phyloP scores from a whole-genome alignment of 2,113 vertebrate species.

The Ctenodactylus gundi region DNA sequence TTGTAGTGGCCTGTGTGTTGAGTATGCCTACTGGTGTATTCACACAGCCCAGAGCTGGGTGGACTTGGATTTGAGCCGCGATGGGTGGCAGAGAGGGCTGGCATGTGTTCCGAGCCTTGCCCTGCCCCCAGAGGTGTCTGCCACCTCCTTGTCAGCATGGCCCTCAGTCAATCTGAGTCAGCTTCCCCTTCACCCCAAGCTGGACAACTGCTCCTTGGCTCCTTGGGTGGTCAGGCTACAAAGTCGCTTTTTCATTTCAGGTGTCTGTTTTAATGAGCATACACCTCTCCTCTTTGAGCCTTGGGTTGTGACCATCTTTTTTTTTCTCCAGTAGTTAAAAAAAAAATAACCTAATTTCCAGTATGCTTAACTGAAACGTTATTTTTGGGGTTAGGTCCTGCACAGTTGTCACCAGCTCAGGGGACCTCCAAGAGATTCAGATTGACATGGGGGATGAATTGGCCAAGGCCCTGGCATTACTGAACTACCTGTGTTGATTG shows the following conservation, averaged over 20 bases:
- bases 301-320: not conserved
- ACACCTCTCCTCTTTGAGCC: not conserved
- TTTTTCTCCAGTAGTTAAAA: conserved; percentile 65
- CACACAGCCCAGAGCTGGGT: not conserved
- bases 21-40: not conserved
- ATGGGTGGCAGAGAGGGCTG: not conserved
- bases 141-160: accelerated
- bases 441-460: not conserved
- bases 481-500: conserved; percentile 63
- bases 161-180: too few relatives aligned
- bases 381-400: conserved; percentile 73
- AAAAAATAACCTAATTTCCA: conserved; percentile 76
- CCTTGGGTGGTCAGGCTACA: not conserved
- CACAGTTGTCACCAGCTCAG: conserved; percentile 63
- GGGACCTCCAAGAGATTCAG: conserved; percentile 69
- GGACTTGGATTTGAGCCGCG: not conserved
- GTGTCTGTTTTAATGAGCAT: not conserved
- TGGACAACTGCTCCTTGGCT: not conserved
- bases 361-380: conserved; percentile 75
- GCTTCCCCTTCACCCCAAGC: not conserved
- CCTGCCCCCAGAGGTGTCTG: not conserved
- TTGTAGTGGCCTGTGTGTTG: not conserved
- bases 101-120: not conserved
- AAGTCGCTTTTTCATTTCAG: conserved; percentile 26
- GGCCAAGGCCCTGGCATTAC: conserved; percentile 57